Base-by-base conservation (phyloP, 2,797 vertebrate genomes). In the Acestrorhynchus altus region DNA sequence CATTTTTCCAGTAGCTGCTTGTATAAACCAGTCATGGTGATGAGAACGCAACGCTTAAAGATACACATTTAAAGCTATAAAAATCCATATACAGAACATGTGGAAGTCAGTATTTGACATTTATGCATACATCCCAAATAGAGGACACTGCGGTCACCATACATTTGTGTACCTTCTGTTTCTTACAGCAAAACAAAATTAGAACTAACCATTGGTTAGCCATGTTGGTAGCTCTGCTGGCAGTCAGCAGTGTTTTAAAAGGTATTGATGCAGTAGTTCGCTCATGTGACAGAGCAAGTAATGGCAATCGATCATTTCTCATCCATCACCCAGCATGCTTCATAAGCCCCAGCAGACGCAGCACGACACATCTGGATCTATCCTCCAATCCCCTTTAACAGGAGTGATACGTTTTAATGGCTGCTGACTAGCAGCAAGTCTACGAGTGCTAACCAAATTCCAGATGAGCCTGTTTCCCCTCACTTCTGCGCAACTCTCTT, bases 401-500 rank as follows among this genome's bases (percentile, higher is more conserved):
- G 54, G 72, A 79, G 63, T 51, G 52, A 79, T 26, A 52, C 12
- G 44, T 47, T 51, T 60, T 8, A 24, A 72, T 57, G 16, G 42
- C n/a, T 1, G 28, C 28, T 60, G 39, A 51, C 61, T 67, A 31
- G 47, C 11, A 31, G 8, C 12, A 8, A 49, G 73, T 75, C 9
- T 39, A 52, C 42, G 18, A 26, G 74, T 65, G 57, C 64, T 20
- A 79, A 60, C 51, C 15, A 9, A 56, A 69, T 79, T 83, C 76
- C 79, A 74, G 47, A 74, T 68, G 22, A 72, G 52, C 59, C 46
- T 52, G 51, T 77, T 82, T 65, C 89, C 89, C 44, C 52, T 74
- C 76, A 71, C 74, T 71, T 87, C 87, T 86, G 84, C 83, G 83
- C 84, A 89, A 85, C 88, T 88, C 83, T 83, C 82, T 87, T 69